Evolutionary conservation across 2,113 vertebrate species (phyloP), one percentile per base, ranked within the genome.

Genomic region (Vimba vimba): DNA sequence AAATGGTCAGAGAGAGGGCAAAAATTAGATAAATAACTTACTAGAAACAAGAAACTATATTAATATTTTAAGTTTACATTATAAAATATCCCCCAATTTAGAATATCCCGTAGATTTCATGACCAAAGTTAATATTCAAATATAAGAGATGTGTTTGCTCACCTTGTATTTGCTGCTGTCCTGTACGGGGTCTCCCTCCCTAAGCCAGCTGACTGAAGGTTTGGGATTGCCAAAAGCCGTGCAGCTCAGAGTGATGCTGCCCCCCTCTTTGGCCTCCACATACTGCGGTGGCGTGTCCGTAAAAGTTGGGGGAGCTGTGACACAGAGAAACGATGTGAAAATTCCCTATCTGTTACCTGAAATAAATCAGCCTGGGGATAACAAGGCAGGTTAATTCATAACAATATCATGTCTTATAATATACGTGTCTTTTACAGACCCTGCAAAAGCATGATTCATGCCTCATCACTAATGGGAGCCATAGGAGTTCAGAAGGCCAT

Each of bases 141-240:
- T 6, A 77, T 17, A 7, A 27, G 43, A 33, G 47, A 73, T 19
- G 27, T 11, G 27, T 25, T 43, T 59, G 66, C 86, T 85, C 91
- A 98, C 98, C 98, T 97, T 97, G 91, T 98, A 99, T 94, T 99
- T 99, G 91, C 93, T 92, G 89, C 93, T 96, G 93, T 92, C 94
- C 92, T 95, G 93, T 87, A 99, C 84, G 68, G 97, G 94, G 6
- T 94, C 94, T 82, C 97, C 97, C 79, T 99, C 97, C 85, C 95
- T 95, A 85, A 98, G 93, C 98, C 98, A 99, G 92, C 96, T 97
- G 92, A 99, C 97, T 0, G 96, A 96, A 74, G 98, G 98, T 91
- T 97, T 98, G 85, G 98, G 98, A 92, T 99, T 98, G 75, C 98
- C 98, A 0, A 98, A 98, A 4, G 98, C 98, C 60, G 96, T 97